Evolutionary conservation across 2,888 invertebrate genomes (phyloP).

Genomic region (Neuroscelio doddi): DNA sequence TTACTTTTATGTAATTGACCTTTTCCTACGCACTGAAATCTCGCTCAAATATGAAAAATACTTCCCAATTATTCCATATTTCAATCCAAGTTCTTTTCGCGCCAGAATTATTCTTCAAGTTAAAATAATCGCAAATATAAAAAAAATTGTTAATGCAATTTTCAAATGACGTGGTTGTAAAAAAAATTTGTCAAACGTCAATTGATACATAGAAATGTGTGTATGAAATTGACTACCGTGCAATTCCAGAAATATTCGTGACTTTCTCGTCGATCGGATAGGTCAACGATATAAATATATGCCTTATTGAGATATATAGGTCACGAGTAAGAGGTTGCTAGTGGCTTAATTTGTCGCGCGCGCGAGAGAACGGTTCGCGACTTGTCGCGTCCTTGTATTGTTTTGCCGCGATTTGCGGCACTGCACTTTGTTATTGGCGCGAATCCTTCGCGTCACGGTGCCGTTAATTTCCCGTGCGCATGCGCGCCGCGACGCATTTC

Average conservation of each 20-base stretch:
- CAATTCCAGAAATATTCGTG: constrained; percentile 4
- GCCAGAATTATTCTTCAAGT: no score
- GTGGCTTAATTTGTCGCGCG: constrained; percentile 54
- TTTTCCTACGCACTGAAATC: no score
- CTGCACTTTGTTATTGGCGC: constrained; percentile 38
- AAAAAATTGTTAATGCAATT: no score
- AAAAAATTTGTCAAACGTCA: no score
- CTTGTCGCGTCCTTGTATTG: constrained; percentile 39
- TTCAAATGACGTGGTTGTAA: no score
- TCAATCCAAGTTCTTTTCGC: no score
- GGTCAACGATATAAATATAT: constrained; percentile 8
- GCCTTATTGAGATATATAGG: constrained; percentile 39
- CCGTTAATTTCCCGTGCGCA: constrained; percentile 16
- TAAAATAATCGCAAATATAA: no score
- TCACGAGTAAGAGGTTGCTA: constrained; percentile 58
- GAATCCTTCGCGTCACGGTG: constrained; percentile 38
- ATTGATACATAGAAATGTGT: neutral
- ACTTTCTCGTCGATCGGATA: constrained; percentile 3
- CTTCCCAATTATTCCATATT: no score
- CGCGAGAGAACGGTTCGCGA: constrained; percentile 38
- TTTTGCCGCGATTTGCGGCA: constrained; percentile 21
- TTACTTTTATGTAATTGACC: no score
- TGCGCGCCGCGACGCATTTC: constrained; percentile 5
- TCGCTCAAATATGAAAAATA: no score
- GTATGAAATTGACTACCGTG: constrained; percentile 3